These are phyloP conservation scores for Argyra leucocephala DNA, from an alignment of 2,888 invertebrate genomes.

Conservation along the genomic window DNA sequence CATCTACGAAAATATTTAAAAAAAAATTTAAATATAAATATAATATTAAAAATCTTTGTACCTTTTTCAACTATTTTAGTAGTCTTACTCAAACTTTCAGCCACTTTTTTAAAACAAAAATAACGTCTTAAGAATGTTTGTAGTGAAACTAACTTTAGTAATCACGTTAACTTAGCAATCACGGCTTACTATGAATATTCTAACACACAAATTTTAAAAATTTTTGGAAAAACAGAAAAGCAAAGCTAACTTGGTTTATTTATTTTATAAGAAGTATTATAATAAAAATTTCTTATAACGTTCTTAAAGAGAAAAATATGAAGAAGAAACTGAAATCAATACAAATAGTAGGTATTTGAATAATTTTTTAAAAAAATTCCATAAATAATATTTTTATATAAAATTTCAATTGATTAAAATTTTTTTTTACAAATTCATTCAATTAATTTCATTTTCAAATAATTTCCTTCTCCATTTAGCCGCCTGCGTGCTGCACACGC, in stretches of 20 bases:
- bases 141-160: no score
- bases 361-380: background rate
- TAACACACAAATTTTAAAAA: background rate
- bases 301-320: background rate
- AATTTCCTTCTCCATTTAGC: no score
- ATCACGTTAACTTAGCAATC: no score
- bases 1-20: background rate
- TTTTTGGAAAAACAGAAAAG: background rate
- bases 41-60: background rate
- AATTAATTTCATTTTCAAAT: background rate
- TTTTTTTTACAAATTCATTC: background rate
- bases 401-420: background rate
- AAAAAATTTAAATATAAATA: background rate
- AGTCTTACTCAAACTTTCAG: no score
- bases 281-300: background rate
- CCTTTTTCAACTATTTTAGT: background rate
- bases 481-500: no score
- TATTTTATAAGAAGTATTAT: no score
- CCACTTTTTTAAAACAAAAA: constrained; percentile 1
- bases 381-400: background rate
- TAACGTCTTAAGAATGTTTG: no score
- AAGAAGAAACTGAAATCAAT: no score
- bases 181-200: no score
- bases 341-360: constrained; percentile 1
- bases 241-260: background rate